Conservation (phyloP, 2,888 invertebrate genomes). For the Rambutsinella grinnellia region DNA sequence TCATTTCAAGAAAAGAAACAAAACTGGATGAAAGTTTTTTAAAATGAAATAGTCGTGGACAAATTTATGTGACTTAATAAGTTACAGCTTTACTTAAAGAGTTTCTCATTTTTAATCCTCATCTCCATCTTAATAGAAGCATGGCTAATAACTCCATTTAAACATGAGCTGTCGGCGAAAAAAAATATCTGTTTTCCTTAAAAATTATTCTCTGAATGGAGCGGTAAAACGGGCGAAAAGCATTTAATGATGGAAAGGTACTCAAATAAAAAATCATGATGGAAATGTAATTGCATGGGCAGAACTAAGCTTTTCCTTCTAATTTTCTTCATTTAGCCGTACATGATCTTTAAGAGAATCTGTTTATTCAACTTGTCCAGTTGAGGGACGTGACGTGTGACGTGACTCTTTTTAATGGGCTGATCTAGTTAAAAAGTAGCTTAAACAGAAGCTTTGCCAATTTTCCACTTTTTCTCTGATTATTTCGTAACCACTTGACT, state of each 20-base stretch:
- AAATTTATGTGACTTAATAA: constrained; percentile 54
- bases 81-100: constrained; percentile 42
- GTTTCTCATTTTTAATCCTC: no score
- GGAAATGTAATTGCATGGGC: constrained; percentile 45
- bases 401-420: constrained; percentile 31
- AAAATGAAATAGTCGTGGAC: constrained; percentile 36
- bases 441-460: neutral
- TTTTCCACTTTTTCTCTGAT: neutral
- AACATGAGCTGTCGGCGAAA: neutral
- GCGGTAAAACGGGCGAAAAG: neutral
- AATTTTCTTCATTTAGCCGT: neutral
- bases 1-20: constrained; percentile 24
- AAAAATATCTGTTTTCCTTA: neutral
- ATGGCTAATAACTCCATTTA: neutral
- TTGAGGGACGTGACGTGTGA: constrained; percentile 7
- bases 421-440: neutral
- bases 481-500: constrained; percentile 7
- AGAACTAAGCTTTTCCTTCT: constrained; percentile 25
- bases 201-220: neutral
- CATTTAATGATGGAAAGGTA: constrained; percentile 5
- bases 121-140: no score
- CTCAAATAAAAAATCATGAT: constrained; percentile 30
- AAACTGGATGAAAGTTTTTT: constrained; percentile 40
- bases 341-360: neutral
- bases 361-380: constrained; percentile 26